Evolutionary conservation across 1,140 invertebrate genomes (phyloP), one percentile per base, ranked within the genome.

Genomic region (Halyomorpha halys): DNA sequence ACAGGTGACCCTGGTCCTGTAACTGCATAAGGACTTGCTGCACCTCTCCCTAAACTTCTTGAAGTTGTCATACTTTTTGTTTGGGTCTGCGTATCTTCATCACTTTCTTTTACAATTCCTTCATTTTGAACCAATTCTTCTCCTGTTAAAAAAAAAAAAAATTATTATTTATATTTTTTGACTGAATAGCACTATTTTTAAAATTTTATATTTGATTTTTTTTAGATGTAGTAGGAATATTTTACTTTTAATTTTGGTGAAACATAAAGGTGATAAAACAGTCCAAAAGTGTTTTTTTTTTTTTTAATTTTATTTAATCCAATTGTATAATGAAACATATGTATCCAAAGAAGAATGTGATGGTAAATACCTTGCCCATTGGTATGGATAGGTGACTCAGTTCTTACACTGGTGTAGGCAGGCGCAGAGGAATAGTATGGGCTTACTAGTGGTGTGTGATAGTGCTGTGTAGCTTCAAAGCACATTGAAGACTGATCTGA

Each of bases 1-100:
- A 71, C 71, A 23, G 74, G 70, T 54, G 76, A 72, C 64, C 76
- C 75, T 14, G 70, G 70, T 39, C 69, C 70, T 25, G 64, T 49
- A 5, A 59, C 72, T 69, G 62, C 70, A 70, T 45, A 72, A 69
- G 66, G 73, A 71, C 30, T 44, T 34, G 53, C 34, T 64, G 53
- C 9, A 9, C 53, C 53, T 56, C 53, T 56, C 6, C 53, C 53
- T 23, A 56, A 23, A 15, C 53, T 56, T 15, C 53, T 56, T 25
- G 53, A 56, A 23, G 53, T 15, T 16, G 53, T 56, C 53, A 56
- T 56, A 56, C 18, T 56, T 25, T 25, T 56, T 4, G 53, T 11
- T 15, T 56, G 53, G n/a, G 47, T 4, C 8, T 23, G 19, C 4
- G 19, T 1, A 23, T 56, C 53, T 21, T 56, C 53, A 56, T 56